These are phyloP conservation scores for Mus musculus DNA, from an alignment of 2,113 vertebrate species.

Conservation along the genomic window GRCm39 chr5:54582501-54583000, in stretches of 20 bases:
- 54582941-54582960: not conserved
- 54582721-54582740: not conserved
- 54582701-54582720: not conserved
- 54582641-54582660: not conserved
- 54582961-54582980: not conserved
- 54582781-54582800: not conserved
- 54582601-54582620: not conserved
- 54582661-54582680: not conserved
- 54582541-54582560: not conserved
- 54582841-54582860: constrained; percentile 43
- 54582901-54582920: constrained; percentile 9
- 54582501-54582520: not conserved
- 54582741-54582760: not conserved
- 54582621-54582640: not conserved
- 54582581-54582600: not conserved
- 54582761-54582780: not conserved
- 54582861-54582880: not conserved
- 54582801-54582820: not conserved
- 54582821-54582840: constrained; percentile 22
- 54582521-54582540: not conserved
- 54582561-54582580: not conserved
- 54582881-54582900: not conserved
- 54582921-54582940: not conserved
- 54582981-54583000: constrained; percentile 22
- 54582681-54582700: not conserved